phyloP scores from a whole-genome alignment of 1,140 invertebrate species.

The Danaus plexippus region DNA sequence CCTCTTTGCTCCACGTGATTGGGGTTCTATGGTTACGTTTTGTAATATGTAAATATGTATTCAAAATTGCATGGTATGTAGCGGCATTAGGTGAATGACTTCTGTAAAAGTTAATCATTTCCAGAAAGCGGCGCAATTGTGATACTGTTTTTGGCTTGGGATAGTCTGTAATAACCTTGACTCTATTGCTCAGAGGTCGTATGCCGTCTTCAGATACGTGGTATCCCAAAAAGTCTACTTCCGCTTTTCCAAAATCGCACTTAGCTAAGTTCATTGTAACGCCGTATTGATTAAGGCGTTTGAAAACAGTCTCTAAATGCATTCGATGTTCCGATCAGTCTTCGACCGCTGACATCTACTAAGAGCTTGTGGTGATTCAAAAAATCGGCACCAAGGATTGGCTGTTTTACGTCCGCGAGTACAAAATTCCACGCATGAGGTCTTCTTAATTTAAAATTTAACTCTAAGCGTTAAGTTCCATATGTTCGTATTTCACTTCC shows the following conservation, averaged over 20 bases:
- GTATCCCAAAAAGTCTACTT: slow-evolving; percentile 7
- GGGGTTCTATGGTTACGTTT: slow-evolving; percentile 4
- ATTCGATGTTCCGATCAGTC: too few species aligned
- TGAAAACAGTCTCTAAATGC: too few species aligned
- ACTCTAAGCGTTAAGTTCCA: slow-evolving; percentile 2
- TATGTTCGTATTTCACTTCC: slow-evolving; percentile 6
- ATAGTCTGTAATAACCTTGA: slow-evolving; percentile 2
- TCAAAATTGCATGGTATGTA: slow-evolving; percentile 7
- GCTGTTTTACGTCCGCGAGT: slow-evolving; percentile 19
- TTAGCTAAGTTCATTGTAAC: too few species aligned
- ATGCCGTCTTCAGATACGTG: slow-evolving; percentile 12
- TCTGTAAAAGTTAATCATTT: slow-evolving; percentile 10
- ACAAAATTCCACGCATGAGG: slow-evolving; percentile 13
- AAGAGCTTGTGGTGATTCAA: slow-evolving; percentile 9
- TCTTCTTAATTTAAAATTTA: slow-evolving; percentile 1
- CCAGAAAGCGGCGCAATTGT: slow-evolving; percentile 6
- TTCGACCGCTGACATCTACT: slow-evolving; percentile 9
- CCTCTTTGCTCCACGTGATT: slow-evolving; percentile 17
- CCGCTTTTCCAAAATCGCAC: too few species aligned
- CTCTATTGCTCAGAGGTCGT: slow-evolving; percentile 5
- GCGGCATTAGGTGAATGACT: slow-evolving; percentile 4
- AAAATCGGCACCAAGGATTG: slow-evolving; percentile 24
- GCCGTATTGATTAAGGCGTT: too few species aligned
- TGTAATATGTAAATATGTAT: slow-evolving; percentile 5
- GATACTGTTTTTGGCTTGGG: slow-evolving; percentile 7